These are phyloP conservation scores for Octomys mimax DNA, from an alignment of 2,797 vertebrate species.

Conservation along the genomic window DNA sequence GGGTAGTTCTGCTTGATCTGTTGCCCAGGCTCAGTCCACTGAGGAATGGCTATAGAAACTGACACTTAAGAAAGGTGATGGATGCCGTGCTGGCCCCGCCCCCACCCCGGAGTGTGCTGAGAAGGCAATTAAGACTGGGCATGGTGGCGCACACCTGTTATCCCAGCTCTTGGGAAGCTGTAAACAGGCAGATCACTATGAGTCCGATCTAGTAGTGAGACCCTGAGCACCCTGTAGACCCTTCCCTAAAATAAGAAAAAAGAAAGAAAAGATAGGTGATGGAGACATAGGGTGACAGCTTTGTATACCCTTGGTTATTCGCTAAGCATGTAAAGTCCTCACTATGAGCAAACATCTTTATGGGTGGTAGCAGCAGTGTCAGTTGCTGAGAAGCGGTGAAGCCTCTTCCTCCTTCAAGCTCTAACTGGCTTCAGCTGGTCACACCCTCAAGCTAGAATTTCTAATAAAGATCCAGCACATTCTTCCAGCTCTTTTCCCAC, in stretches of 20 bases:
- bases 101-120: too few relatives aligned
- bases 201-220: too few relatives aligned
- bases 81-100: too few relatives aligned
- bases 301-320: not conserved
- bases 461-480: not conserved
- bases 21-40: not conserved
- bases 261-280: not conserved
- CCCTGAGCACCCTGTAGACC: too few relatives aligned
- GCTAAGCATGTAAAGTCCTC: not conserved
- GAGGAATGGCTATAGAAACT: not conserved
- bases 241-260: too few relatives aligned
- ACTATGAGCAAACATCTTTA: not conserved
- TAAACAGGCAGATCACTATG: too few relatives aligned
- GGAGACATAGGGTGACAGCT: not conserved
- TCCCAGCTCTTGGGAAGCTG: too few relatives aligned
- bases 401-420: not conserved
- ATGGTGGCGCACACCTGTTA: too few relatives aligned
- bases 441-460: not conserved
- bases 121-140: too few relatives aligned
- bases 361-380: not conserved
- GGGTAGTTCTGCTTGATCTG: not conserved
- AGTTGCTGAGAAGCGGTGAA: not conserved
- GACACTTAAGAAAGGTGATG: not conserved
- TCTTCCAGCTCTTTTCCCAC: not conserved
- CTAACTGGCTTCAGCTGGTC: not conserved